Base-by-base conservation (phyloP, 2,797 vertebrate genomes). In the Agapornis canus region DNA sequence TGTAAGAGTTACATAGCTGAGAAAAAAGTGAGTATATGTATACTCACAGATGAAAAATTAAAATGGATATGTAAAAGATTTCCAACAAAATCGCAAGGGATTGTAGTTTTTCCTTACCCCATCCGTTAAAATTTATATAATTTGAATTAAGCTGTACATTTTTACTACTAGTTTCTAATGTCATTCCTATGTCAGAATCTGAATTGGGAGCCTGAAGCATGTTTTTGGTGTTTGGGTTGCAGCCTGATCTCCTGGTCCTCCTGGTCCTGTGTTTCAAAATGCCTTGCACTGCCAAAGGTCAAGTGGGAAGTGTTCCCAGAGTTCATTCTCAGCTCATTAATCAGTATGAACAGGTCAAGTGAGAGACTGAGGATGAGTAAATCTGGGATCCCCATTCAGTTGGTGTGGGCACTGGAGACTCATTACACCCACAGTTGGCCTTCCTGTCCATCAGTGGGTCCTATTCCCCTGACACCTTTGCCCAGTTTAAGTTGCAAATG, bases 301-400 rank as follows among this genome's bases (percentile, higher is more conserved):
- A 51, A 96, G 71, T 90, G 63, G 87, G 84, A 95, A 51, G 26
- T 39, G 48, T 85, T 94, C 89, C 92, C 87, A 57, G 92, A 82
- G 68, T 73, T 91, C 18, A 9, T 90, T 94, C 57, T 89, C 92
- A 94, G 84, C 95, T 91, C 76, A 15, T 94, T 89, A 95, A 91
- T 96, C 84, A 83, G 20, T 27, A 29, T 14, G 37, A 68, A 27
- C 79, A 57, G 64, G 40, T 87, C 91, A 82, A 56, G 49, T 52
- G 39, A 57, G 61, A 61, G 59, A 20, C 31, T 54, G 75, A 81
- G 49, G 73, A 80, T 65, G 59, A 79, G 29, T 17, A 60, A 63
- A 47, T 60, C 60, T 78, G 61, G 60, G 57, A 40, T 82, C 65
- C 40, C 40, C 37, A 16, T 60, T 37, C 56, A 60, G 23, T 52